Evolutionary conservation across 2,113 vertebrate genomes (phyloP).

Genomic region (Psettodes erumei): DNA sequence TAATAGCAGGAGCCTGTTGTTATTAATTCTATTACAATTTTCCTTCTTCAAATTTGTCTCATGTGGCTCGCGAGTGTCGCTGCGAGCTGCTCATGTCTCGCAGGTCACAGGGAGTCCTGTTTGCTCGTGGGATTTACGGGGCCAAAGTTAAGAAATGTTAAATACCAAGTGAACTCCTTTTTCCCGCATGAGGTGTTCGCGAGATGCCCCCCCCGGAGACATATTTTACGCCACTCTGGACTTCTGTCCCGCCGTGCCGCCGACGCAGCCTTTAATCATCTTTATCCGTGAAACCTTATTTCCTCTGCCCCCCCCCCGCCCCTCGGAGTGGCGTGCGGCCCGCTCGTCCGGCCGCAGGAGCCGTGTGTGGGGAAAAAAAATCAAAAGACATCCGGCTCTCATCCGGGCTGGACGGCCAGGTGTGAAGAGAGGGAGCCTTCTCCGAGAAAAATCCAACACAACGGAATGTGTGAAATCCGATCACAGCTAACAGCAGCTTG

Average conservation of each 20-base stretch:
- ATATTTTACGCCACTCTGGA: constrained; percentile 58
- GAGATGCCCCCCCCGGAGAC: constrained; percentile 39
- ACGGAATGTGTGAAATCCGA: constrained; percentile 73
- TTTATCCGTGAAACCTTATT: constrained; percentile 68
- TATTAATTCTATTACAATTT: not conserved
- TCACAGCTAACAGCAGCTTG: constrained; percentile 66
- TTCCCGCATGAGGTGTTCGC: constrained; percentile 29
- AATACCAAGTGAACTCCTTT: constrained; percentile 23
- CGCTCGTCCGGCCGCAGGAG: constrained; percentile 41
- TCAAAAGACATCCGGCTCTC: constrained; percentile 66
- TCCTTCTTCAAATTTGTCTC: no score
- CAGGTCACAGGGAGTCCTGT: constrained; percentile 1
- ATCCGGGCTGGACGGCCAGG: constrained; percentile 63
- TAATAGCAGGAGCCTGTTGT: not conserved
- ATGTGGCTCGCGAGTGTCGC: no score
- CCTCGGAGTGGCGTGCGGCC: constrained; percentile 49
- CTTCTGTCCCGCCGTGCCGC: constrained; percentile 45
- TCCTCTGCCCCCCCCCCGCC: no score
- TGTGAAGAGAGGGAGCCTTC: constrained; percentile 43
- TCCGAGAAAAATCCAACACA: constrained; percentile 58
- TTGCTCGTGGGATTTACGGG: not conserved
- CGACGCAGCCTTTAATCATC: constrained; percentile 65
- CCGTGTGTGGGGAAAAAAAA: constrained; percentile 64
- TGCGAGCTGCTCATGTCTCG: not conserved
- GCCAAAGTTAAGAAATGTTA: constrained; percentile 12